phyloP scores from a whole-genome alignment of 2,113 vertebrate genomes.

The Phrynocephalus versicolor region DNA sequence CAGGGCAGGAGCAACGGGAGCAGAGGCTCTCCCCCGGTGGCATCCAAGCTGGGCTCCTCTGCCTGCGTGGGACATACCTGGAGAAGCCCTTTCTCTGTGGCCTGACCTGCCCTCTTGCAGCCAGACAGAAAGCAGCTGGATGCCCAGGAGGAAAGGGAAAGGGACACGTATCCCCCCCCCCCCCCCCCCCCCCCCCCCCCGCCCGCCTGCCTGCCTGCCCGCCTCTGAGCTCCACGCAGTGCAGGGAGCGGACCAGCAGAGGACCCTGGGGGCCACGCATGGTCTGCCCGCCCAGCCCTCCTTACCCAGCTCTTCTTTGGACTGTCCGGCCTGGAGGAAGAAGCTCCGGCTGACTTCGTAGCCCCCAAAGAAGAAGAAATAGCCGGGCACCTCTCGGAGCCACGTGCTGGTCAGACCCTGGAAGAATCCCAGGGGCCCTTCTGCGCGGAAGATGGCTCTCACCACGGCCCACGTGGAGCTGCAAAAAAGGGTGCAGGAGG shows the following conservation, averaged over 20 bases:
- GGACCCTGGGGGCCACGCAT: no score
- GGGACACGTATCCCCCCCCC: no score
- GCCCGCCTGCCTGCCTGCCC: no score
- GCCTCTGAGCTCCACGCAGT: neutral
- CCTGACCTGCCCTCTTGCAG: no score
- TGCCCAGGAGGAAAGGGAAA: no score
- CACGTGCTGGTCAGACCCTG: slow-evolving; percentile 65
- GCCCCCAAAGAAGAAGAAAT: slow-evolving; percentile 69
- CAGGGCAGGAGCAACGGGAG: neutral
- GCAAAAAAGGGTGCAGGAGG: no score
- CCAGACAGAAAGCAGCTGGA: no score
- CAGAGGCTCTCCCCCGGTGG: neutral
- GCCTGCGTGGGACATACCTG: no score
- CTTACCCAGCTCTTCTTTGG: slow-evolving; percentile 48
- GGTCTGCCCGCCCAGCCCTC: neutral
- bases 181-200: no score
- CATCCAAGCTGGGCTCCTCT: no score
- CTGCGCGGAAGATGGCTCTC: slow-evolving; percentile 39
- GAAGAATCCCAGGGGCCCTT: slow-evolving; percentile 57
- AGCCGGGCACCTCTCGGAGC: slow-evolving; percentile 65
- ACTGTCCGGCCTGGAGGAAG: slow-evolving; percentile 46
- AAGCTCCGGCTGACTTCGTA: slow-evolving; percentile 58
- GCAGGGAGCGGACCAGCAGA: neutral
- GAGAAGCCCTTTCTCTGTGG: no score
- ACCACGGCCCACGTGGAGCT: slow-evolving; percentile 64